A percentile compares a stretch with the other conserved stretches of the same genome.
Conservation (phyloP, 2,797 vertebrate genomes). For the Carcharodon carcharias region DNA sequence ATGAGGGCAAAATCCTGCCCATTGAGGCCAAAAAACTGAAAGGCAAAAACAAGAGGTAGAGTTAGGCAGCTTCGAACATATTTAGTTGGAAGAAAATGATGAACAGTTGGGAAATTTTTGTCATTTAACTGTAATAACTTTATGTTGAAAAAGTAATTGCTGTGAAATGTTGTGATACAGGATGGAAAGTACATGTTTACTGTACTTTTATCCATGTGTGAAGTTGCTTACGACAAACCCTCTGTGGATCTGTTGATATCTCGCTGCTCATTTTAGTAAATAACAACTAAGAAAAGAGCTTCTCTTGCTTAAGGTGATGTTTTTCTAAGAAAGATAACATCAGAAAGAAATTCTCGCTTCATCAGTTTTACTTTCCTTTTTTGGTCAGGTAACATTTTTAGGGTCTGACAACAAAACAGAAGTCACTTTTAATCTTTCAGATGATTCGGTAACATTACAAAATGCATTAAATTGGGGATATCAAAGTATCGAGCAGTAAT, state of each 20-base stretch:
- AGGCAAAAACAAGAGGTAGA: neutral
- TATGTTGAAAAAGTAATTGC: neutral
- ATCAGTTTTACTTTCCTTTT: neutral
- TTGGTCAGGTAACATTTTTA: neutral
- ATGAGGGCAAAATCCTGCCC: too few species aligned
- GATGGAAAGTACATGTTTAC: neutral
- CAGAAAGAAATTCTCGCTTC: neutral
- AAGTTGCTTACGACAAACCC: neutral
- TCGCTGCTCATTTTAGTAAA: neutral
- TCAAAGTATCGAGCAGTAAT: neutral
- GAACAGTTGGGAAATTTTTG: neutral
- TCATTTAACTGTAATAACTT: neutral
- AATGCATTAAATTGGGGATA: neutral
- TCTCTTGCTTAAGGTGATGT: neutral
- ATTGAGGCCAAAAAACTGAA: neutral
- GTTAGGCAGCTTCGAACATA: neutral
- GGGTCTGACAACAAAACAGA: neutral
- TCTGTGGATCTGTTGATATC: neutral
- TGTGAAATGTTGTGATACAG: neutral
- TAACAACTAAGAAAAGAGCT: neutral
- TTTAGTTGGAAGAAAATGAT: neutral
- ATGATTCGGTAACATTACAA: neutral
- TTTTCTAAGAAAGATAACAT: conserved; percentile 4
- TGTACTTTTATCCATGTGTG: neutral
- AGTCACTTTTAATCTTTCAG: neutral